Percentiles rank a stretch among this genome's conserved stretches.
Evolutionary conservation across 2,113 vertebrate species (phyloP).

Genomic region (Odocoileus hemionus): DNA sequence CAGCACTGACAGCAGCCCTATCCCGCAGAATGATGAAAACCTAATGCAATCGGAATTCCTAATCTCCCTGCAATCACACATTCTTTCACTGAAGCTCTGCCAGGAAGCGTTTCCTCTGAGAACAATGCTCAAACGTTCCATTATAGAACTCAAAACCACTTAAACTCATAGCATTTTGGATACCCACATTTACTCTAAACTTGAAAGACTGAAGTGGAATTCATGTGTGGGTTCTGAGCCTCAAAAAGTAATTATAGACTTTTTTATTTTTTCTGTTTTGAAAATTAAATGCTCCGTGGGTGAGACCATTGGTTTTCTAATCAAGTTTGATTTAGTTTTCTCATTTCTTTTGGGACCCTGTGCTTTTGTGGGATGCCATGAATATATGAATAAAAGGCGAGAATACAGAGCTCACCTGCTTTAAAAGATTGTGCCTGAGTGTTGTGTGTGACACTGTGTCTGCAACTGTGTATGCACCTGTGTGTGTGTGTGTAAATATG

Average conservation of each 20-base stretch:
- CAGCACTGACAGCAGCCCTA: neutral
- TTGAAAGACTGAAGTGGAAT: conserved; percentile 12
- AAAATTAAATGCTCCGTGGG: neutral
- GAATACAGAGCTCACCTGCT: neutral
- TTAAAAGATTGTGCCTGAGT: neutral
- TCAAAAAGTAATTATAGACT: neutral
- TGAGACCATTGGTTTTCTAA: neutral
- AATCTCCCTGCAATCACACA: conserved; percentile 46
- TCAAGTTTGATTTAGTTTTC: neutral
- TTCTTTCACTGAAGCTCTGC: conserved; percentile 27
- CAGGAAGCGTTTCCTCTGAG: conserved; percentile 50
- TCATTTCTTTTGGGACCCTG: neutral
- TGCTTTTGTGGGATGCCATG: neutral
- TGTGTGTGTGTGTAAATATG: neutral
- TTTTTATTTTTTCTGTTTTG: neutral
- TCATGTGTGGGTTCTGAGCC: neutral
- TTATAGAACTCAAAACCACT: conserved; percentile 43
- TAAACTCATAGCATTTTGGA: conserved; percentile 35
- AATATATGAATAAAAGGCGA: neutral
- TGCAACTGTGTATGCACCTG: neutral
- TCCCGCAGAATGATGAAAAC: conserved; percentile 28
- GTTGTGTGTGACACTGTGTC: neutral
- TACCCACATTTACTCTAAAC: neutral
- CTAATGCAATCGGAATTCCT: conserved; percentile 54
- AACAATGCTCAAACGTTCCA: conserved; percentile 45